Percentiles rank a stretch among this genome's conserved stretches.
Evolutionary conservation across 2,113 vertebrate species (phyloP).

Genomic region (Zapornia atra): DNA sequence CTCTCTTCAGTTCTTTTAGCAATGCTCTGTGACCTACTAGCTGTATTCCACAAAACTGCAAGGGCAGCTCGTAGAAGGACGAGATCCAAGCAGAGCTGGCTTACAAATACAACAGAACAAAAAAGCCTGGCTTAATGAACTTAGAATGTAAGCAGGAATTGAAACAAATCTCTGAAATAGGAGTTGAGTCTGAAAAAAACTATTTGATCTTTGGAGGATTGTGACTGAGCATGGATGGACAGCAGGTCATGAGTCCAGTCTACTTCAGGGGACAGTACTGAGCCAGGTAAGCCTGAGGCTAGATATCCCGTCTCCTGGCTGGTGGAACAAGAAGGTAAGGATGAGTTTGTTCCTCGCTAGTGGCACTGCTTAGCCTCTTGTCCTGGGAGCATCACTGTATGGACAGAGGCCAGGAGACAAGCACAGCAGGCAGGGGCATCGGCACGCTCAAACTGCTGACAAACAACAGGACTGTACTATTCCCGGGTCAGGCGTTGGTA

Average conservation of each 20-base stretch:
- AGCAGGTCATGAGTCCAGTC: not conserved
- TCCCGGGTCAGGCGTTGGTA: not conserved
- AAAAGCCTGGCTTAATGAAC: not conserved
- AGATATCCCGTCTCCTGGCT: not conserved
- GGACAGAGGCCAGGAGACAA: not conserved
- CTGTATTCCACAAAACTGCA: not conserved
- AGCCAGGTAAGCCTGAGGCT: not conserved
- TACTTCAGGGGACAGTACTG: not conserved
- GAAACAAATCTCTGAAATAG: not conserved
- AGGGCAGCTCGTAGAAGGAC: not conserved
- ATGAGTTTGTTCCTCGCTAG: not conserved
- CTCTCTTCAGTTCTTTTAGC: not conserved
- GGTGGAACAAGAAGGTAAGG: not conserved
- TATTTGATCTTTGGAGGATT: not conserved
- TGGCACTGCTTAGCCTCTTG: not conserved
- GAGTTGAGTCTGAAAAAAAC: not conserved
- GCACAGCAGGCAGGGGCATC: fast-evolving
- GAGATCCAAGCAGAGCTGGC: not conserved
- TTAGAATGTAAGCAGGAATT: not conserved
- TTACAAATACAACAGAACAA: not conserved
- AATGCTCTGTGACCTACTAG: not conserved
- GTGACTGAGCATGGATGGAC: not conserved
- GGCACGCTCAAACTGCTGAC: not conserved
- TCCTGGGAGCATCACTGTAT: not conserved
- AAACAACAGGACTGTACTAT: not conserved